Evolutionary conservation across 2,113 vertebrate species (phyloP).

Genomic region (Podocnemis expansa): DNA sequence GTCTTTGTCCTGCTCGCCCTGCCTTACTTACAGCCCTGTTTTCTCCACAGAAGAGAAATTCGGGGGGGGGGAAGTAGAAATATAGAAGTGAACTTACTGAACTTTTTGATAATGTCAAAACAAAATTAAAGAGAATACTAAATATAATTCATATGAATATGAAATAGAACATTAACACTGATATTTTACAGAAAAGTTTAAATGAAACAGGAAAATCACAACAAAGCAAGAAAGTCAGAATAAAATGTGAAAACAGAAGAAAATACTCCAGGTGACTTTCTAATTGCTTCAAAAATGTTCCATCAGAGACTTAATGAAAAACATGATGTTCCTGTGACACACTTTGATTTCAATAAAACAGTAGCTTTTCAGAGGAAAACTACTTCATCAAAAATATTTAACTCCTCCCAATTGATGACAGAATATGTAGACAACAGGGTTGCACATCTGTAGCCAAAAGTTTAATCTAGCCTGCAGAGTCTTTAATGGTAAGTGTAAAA

Average conservation of each 20-base stretch:
- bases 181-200: not conserved
- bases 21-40: too few species aligned
- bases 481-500: not conserved
- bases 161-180: not conserved
- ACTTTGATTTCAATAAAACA: not conserved
- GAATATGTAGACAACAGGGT: not conserved
- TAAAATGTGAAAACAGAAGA: not conserved
- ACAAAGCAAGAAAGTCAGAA: rapidly evolving
- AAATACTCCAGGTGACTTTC: not conserved
- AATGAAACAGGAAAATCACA: too few species aligned
- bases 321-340: not conserved
- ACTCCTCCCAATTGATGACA: not conserved
- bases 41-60: not conserved
- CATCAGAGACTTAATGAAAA: not conserved
- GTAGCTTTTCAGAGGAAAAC: too few species aligned
- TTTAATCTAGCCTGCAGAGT: not conserved
- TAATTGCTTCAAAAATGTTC: not conserved
- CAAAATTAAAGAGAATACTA: not conserved
- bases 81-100: not conserved
- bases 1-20: too few species aligned
- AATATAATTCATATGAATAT: not conserved
- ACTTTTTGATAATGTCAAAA: not conserved
- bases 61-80: not conserved
- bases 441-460: not conserved
- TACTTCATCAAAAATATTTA: not conserved